Evolutionary conservation across 2,888 invertebrate species (phyloP), one percentile per base, ranked within the genome.

Genomic region (Lasioglossum vierecki): DNA sequence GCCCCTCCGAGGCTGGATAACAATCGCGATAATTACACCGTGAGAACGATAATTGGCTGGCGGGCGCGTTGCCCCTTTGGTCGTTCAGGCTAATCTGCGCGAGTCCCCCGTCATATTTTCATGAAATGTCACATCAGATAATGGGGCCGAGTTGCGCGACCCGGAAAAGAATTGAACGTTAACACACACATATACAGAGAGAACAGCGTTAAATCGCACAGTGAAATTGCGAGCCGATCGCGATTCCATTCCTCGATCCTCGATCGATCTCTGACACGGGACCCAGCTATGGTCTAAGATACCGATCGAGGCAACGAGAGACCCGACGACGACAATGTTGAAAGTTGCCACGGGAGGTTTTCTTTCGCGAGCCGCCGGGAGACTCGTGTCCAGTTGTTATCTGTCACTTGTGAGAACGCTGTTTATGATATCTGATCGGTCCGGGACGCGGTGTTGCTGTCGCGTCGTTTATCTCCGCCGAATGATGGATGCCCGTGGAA

Each of bases 21-120:
- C 91, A 91, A 94, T 93, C 93, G 90, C 90, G 92, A 93, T 93
- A 94, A 94, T 94, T 93, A 92, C 90, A 91, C 91, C 92, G 92
- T 91, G 93, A 90, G 92, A 93, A 92, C 90, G 92, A 92, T 92
- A 93, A 94, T 93, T 93, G 92, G 90, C 88, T 80, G 86, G 87
- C 83, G 88, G 87, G 22, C 86, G 85, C 82, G 87, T 82, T 80
- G 88, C 81, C 66, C 71, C 71, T 44, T 3, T 13, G 68, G 79
- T 82, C 80, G 83, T 71, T 71, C 87, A 13, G 85, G 88, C 90
- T 90, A 89, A 91, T 90, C 18, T 30, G 66, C 60, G 26, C 86
- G 82, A 82, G 86, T 78, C 88, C 86, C 83, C 83, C 91, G 90
- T 93, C 92, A 91, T 91, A 93, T 92, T 92, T 93, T 93, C 92